Base-by-base conservation (phyloP, 2,113 vertebrate genomes). In the Oostethus manadensis region DNA sequence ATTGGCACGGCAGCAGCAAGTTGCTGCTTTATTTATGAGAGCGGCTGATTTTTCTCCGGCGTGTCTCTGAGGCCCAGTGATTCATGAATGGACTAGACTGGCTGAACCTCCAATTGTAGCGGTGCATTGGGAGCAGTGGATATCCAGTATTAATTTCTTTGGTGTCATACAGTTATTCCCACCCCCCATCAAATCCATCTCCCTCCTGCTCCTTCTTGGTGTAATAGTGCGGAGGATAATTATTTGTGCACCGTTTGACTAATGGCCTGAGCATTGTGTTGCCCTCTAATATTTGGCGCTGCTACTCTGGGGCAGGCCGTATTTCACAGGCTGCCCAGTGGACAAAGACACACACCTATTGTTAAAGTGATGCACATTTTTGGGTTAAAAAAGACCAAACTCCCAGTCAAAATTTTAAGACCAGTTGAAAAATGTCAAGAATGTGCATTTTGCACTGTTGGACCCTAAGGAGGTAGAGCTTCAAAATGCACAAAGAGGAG, bases 71-170 rank as follows among this genome's bases (percentile, higher is more conserved):
- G 82, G 77, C 74, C 81, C 65, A 62, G 81, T 87, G 84, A 89
- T 89, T 89, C 87, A 89, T 90, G 84, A 89, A 90, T 88, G 84
- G 83, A 88, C 80, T 56, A 78, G 83, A 86, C 78, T 79, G 83
- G 68, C 71, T 66, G 79, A 74, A 80, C 71, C 75, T 80, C 77
- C 85, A 86, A 83, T 86, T 81, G 82, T 85, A 70, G 74, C 78
- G 82, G 81, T 88, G 84, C 82, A 86, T 50, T 75, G 82, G 82
- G 81, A 87, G 77, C 71, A 73, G 77, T 84, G 84, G 82, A 86
- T 84, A 83, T 84, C 84, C 77, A 86, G 79, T 76, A 82, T 86
- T 87, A 78, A 83, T 86, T 86, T 81, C 74, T 77, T 79, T 73
- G 60, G 58, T 81, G 80, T 87, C 84, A 83, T 70, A 77, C 78